Evolutionary conservation across 2,888 invertebrate genomes (phyloP), one percentile per base, ranked within the genome.

Genomic region (Cepaea hortensis): DNA sequence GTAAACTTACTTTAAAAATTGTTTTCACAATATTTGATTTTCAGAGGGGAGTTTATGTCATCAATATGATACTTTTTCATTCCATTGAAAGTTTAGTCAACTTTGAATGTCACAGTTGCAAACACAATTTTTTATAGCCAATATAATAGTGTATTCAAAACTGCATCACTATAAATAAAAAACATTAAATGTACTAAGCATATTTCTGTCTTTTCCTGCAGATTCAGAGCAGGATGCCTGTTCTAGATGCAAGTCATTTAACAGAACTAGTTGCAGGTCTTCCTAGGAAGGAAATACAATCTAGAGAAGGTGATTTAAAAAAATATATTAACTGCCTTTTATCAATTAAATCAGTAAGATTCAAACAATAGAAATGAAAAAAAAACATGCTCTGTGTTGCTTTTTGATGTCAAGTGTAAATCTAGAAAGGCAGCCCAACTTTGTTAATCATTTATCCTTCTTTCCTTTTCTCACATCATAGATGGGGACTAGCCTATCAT

Each of bases 181-280:
- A 50, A n/a, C 13, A 48, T 79, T 20, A 61, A 23, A n/a, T 72
- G 55, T 72, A n/a, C 50, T 82, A 11, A n/a, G 6, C 18, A 55
- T n/a, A 35, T 6, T 75, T 77, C 55, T 62, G 62, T 79, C 7
- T 75, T 35, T 55, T 80, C 68, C 73, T 23, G 55, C 86, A 92
- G 91, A 90, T 93, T 77, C 87, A 88, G 46, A 89, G 89, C 20
- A 89, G 90, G 55, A 94, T 94, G 93, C 94, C 94, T 1, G 90
- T 90, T 7, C 88, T 94, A 73, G 93, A 94, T 84, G 93, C 92
- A 20, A 91, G 89, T 70, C 91, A 92, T 83, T 89, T 93, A 85
- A 81, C 90, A 81, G 90, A 90, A 48, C 87, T 94, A 18, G 89
- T 93, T 46, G 90, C 91, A 70, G 91, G 92, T 20, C 86, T 93